These are phyloP conservation scores for Quadriops clusia DNA, from an alignment of 2,888 invertebrate species.

Conservation along the genomic window DNA sequence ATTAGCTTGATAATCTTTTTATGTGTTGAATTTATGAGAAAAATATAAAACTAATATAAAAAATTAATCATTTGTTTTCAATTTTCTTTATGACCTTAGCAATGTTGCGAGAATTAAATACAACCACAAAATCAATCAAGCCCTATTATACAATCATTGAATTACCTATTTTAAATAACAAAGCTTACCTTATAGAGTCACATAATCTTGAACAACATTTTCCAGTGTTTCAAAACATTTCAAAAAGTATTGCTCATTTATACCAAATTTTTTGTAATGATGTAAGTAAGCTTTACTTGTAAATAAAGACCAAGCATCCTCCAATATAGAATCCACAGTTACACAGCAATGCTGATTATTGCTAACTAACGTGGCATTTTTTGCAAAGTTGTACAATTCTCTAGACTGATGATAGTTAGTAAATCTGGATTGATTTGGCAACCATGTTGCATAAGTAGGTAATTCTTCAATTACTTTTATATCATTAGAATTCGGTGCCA, in stretches of 20 bases:
- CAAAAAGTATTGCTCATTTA: conserved; percentile 38
- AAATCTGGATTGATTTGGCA: conserved; percentile 27
- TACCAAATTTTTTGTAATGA: conserved; percentile 39
- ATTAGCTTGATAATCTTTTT: too few relatives aligned
- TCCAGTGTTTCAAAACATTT: conserved; percentile 40
- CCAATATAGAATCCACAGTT: conserved; percentile 32
- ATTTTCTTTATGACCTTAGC: too few relatives aligned
- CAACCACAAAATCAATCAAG: conserved; percentile 3
- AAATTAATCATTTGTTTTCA: too few relatives aligned
- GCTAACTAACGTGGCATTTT: conserved; percentile 35
- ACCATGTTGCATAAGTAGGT: conserved; percentile 34
- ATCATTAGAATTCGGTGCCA: conserved; percentile 21
- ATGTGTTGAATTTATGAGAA: too few relatives aligned
- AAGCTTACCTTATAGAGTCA: conserved; percentile 27
- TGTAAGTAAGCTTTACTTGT: conserved; percentile 40
- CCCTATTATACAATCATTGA: not conserved
- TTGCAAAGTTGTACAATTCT: conserved; percentile 32
- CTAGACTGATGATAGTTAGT: conserved; percentile 32
- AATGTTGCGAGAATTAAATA: too few relatives aligned
- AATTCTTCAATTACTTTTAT: conserved; percentile 25
- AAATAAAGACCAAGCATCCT: conserved; percentile 39
- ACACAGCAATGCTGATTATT: conserved; percentile 36
- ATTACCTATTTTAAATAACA: too few relatives aligned
- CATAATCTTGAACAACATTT: conserved; percentile 37
- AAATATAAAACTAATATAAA: too few relatives aligned